A percentile compares a stretch with the other conserved stretches of the same genome.
Conservation (phyloP, 1,140 invertebrate genomes). For the Dendrolimus kikuchii region DNA sequence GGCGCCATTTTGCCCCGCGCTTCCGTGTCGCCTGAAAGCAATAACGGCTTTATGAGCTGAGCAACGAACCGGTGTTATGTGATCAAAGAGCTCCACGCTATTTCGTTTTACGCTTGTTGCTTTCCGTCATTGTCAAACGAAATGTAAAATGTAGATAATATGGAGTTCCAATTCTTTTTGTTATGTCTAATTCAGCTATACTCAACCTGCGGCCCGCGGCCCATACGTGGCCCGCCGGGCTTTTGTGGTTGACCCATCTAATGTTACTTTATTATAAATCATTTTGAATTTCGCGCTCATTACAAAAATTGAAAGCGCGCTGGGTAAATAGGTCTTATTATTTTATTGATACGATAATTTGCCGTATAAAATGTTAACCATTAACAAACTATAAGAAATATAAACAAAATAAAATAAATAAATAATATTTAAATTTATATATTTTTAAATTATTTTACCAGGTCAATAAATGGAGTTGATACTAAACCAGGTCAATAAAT, state of each 20-base stretch:
- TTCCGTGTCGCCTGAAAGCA: slow-evolving; percentile 51
- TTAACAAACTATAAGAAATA: neutral
- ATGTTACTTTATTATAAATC: too few relatives aligned
- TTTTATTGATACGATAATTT: too few relatives aligned
- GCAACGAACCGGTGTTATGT: slow-evolving; percentile 46
- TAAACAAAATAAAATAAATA: neutral
- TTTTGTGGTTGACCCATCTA: too few relatives aligned
- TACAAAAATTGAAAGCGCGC: too few relatives aligned
- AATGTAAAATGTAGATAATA: slow-evolving; percentile 43
- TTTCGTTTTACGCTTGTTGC: slow-evolving; percentile 62
- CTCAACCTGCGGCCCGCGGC: too few relatives aligned
- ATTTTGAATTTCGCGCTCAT: too few relatives aligned
- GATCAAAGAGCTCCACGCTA: slow-evolving; percentile 58
- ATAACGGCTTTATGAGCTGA: slow-evolving; percentile 62
- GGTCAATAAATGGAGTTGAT: too few relatives aligned
- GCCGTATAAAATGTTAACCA: too few relatives aligned
- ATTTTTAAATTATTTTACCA: neutral
- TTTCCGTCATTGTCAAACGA: slow-evolving; percentile 52
- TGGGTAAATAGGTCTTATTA: too few relatives aligned
- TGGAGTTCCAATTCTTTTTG: slow-evolving; percentile 38
- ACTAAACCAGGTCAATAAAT: too few relatives aligned
- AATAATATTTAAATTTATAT: neutral
- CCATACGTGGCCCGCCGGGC: too few relatives aligned
- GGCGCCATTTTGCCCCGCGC: slow-evolving; percentile 64
- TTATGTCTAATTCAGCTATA: neutral